A percentile compares a stretch with the other conserved stretches of the same genome.
These are phyloP conservation scores for Dicranocentrus wangi DNA, from an alignment of 2,888 invertebrate genomes.

Conservation along the genomic window DNA sequence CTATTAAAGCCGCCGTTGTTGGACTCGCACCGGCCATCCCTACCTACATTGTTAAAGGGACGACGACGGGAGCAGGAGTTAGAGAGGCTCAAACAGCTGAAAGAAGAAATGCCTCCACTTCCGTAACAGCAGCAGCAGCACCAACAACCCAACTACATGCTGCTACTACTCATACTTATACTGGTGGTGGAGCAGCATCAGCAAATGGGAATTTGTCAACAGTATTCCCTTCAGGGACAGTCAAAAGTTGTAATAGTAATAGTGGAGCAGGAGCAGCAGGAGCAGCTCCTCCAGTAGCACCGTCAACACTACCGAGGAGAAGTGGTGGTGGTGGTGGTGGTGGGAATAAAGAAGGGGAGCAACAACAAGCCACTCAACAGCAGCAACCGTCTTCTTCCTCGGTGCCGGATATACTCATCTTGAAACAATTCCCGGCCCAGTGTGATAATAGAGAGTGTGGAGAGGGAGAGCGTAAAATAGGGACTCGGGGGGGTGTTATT, in stretches of 20 bases:
- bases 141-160: conserved; percentile 31
- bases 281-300: conserved; percentile 16
- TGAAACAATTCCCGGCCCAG: conserved; percentile 51
- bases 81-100: conserved; percentile 47
- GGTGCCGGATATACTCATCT: conserved; percentile 53
- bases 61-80: background rate
- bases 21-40: conserved; percentile 65
- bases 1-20: conserved; percentile 63
- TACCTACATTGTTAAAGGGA: conserved; percentile 59
- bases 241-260: conserved; percentile 32
- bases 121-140: conserved; percentile 18
- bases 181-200: conserved; percentile 9
- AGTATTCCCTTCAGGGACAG: conserved; percentile 54
- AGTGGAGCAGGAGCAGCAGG: conserved; percentile 25
- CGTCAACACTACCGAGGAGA: conserved; percentile 55
- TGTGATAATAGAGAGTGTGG: background rate
- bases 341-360: too few species aligned
- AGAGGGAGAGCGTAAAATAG: conserved; percentile 16
- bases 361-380: conserved; percentile 44
- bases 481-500: conserved; percentile 29
- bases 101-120: conserved; percentile 7
- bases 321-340: too few species aligned
- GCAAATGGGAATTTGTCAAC: conserved; percentile 62
- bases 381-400: background rate
- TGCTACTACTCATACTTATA: background rate